Conservation (phyloP, 2,888 invertebrate genomes). For the Diogma glabrata region DNA sequence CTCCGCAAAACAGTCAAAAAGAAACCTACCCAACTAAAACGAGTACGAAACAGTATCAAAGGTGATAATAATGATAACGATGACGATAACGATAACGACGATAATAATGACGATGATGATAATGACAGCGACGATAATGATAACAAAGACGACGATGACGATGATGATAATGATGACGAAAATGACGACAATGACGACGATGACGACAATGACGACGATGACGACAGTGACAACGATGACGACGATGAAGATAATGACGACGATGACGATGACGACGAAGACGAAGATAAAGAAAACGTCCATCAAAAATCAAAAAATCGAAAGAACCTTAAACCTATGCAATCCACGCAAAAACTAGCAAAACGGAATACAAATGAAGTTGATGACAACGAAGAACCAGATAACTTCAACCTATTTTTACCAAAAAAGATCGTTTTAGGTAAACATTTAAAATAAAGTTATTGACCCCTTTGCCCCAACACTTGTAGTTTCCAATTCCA, state of each 20-base stretch:
- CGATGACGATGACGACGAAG: conserved; percentile 24
- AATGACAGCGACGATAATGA: conserved; percentile 32
- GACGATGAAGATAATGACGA: conserved; percentile 24
- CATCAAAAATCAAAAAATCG: conserved; percentile 8
- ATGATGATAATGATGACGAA: conserved; percentile 33
- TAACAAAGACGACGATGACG: conserved; percentile 35
- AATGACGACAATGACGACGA: conserved; percentile 27
- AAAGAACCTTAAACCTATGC: conserved; percentile 5
- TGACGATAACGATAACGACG: conserved; percentile 28
- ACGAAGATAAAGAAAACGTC: conserved; percentile 19
- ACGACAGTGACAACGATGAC: conserved; percentile 34
- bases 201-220: conserved; percentile 30
- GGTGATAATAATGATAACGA: conserved; percentile 35
- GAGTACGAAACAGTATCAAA: conserved; percentile 26
- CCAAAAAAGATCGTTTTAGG: background rate
- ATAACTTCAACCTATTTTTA: background rate
- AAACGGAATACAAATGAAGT: conserved; percentile 11
- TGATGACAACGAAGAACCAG: background rate
- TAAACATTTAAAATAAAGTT: too few relatives aligned
- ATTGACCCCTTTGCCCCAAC: too few relatives aligned
- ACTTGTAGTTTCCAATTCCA: too few relatives aligned
- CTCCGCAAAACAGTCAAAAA: conserved; percentile 12
- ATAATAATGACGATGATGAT: conserved; percentile 24
- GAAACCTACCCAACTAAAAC: conserved; percentile 19
- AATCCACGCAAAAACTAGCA: conserved; percentile 13